Evolutionary conservation across 92 coral and sea anemone genomes (phyloP).

Genomic region (Diadumene lineata): DNA sequence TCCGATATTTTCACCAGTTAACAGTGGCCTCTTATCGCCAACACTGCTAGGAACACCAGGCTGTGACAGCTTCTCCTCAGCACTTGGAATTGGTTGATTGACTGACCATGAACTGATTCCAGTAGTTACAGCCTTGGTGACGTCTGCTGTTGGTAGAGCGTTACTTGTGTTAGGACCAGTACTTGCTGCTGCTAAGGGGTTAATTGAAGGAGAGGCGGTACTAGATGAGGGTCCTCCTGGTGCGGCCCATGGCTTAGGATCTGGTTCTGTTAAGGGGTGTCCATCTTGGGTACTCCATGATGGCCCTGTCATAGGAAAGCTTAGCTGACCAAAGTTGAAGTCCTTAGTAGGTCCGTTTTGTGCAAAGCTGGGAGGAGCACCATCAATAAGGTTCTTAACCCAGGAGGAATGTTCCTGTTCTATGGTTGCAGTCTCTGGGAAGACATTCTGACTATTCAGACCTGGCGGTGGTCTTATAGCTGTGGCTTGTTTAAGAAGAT

Average conservation of each 20-base stretch:
- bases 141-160: conserved; percentile 39
- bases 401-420: conserved; percentile 77
- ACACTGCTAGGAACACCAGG: conserved; percentile 40
- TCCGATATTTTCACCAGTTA: conserved; percentile 35
- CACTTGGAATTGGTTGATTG: conserved; percentile 88
- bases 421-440: conserved; percentile 69
- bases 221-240: conserved; percentile 78
- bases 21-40: conserved; percentile 26
- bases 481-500: conserved; percentile 37
- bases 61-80: conserved; percentile 66
- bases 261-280: conserved; percentile 54
- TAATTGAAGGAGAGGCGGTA: conserved; percentile 43
- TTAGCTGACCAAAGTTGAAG: conserved; percentile 67
- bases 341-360: conserved; percentile 30
- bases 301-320: conserved; percentile 57
- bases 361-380: conserved; percentile 34
- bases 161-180: conserved; percentile 23
- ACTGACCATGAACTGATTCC: conserved; percentile 91
- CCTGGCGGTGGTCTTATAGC: conserved; percentile 95
- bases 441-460: conserved; percentile 54
- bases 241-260: conserved; percentile 88
- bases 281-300: conserved; percentile 82
- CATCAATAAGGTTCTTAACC: conserved; percentile 71
- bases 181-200: conserved; percentile 50
- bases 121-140: conserved; percentile 59